Evolutionary conservation across 2,113 vertebrate genomes (phyloP), one percentile per base, ranked within the genome.

Genomic region (Elephas maximus): DNA sequence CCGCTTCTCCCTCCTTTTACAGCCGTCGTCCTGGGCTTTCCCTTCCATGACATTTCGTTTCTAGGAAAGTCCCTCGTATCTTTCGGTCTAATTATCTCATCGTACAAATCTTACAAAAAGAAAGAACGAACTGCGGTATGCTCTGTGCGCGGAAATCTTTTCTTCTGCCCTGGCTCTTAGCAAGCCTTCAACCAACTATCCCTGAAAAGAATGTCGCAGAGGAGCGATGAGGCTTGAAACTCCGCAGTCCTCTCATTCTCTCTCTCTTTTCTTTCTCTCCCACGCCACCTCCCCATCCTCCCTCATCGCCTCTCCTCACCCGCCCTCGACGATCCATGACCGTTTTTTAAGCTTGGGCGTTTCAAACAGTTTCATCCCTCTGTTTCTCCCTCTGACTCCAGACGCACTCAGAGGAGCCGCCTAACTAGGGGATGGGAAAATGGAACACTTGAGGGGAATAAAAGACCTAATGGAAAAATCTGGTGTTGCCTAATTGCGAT

Each of bases 181-280:
- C 44, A 97, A 92, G 37, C 45, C 37, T 92, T 96, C 96, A 37
- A 90, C 92, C 94, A 98, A 94, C 85, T 91, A 33, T 74, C 44
- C 8, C 88, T 96, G 96, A 96, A 98, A 98, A 97, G 95, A 96
- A 97, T 96, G 96, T 95, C 69, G 65, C 98, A 65, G 90, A 28
- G 62, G 91, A 81, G 97, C 88, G 96, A 95, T 53, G 98, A 97
- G 92, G 96, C 97, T 94, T 97, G 97, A 98, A 98, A 98, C 97
- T 94, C 95, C 74, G 26, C 95, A 76, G 94, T 77, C 93, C 93
- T 41, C 93, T 37, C 90, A 12, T n/a, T 33, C 41, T 67, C 57
- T 18, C 57, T 67, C 33, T 82, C 28, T 88, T 41, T 81, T 65
- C 71, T 83, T 62, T 95, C 95, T 97, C 90, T 94, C 82, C 51